phyloP scores from a whole-genome alignment of 2,797 vertebrate species.

The Darevskia nairensis region DNA sequence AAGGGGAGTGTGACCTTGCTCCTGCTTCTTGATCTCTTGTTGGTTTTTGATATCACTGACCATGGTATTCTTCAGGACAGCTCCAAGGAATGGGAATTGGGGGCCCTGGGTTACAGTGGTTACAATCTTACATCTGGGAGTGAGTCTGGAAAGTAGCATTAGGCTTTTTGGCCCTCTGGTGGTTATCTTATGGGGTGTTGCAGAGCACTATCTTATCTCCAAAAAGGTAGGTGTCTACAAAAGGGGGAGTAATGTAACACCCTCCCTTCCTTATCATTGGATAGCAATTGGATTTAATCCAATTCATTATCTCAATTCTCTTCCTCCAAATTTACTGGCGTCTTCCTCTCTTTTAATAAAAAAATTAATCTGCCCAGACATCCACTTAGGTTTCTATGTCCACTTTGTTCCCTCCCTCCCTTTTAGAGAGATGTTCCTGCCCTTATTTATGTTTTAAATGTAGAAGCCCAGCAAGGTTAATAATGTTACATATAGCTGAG shows the following conservation, averaged over 20 bases:
- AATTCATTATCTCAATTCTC: neutral
- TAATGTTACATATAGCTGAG: neutral
- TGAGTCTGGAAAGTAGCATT: too few species aligned
- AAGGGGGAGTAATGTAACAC: neutral
- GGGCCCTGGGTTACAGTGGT: too few species aligned
- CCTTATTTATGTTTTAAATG: neutral
- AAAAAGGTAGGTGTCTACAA: neutral
- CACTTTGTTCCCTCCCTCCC: neutral
- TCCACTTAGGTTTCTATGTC: neutral
- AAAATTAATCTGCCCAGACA: too few species aligned
- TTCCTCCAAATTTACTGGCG: neutral
- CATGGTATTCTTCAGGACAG: too few species aligned
- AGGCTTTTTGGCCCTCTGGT: too few species aligned
- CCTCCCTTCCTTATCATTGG: neutral
- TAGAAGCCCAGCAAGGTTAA: neutral
- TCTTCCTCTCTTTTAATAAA: too few species aligned
- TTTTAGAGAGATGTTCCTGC: neutral
- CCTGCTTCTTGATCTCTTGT: too few species aligned
- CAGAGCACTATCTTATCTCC: neutral
- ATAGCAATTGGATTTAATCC: neutral
- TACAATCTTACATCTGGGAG: too few species aligned
- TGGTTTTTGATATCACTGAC: too few species aligned
- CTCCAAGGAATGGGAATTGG: too few species aligned
- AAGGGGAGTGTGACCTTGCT: too few species aligned
- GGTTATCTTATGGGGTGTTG: neutral